Percentiles rank a stretch among this genome's conserved stretches.
Evolutionary conservation across 2,797 vertebrate species (phyloP).

Genomic region (Tokudaia muenninki): DNA sequence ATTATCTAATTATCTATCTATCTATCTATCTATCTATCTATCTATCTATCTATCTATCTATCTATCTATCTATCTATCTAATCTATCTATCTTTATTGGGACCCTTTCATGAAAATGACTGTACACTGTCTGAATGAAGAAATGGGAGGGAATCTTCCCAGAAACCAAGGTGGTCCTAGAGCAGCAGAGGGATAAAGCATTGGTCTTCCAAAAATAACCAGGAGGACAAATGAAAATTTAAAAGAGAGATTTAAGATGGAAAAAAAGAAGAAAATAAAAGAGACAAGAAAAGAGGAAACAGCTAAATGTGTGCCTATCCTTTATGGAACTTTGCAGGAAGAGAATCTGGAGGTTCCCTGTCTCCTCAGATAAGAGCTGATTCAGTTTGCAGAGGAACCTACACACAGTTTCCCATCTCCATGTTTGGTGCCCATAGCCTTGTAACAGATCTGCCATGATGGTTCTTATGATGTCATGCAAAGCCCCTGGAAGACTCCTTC

Average conservation of each 20-base stretch:
- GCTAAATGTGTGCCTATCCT: not conserved
- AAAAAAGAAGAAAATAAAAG: not conserved
- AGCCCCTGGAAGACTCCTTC: not conserved
- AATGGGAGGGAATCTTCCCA: constrained; percentile 27
- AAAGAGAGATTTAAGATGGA: not conserved
- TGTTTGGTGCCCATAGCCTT: fast-evolving
- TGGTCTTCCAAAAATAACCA: not conserved
- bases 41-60: too few species aligned
- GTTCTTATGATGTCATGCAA: not conserved
- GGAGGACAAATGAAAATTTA: constrained; percentile 4
- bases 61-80: not conserved
- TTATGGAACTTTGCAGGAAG: not conserved
- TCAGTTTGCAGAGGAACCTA: fast-evolving
- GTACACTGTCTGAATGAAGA: constrained; percentile 33
- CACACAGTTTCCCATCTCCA: fast-evolving
- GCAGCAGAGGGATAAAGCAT: not conserved
- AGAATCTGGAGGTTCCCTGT: not conserved
- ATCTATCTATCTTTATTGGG: not conserved
- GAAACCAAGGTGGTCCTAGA: not conserved
- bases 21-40: too few species aligned
- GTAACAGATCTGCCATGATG: fast-evolving
- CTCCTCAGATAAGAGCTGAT: too few species aligned
- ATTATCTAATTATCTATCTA: not conserved
- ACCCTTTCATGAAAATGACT: constrained; percentile 53
- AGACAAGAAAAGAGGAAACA: not conserved